phyloP scores from a whole-genome alignment of 2,797 vertebrate species.

The Acanthurus leucopareius region DNA sequence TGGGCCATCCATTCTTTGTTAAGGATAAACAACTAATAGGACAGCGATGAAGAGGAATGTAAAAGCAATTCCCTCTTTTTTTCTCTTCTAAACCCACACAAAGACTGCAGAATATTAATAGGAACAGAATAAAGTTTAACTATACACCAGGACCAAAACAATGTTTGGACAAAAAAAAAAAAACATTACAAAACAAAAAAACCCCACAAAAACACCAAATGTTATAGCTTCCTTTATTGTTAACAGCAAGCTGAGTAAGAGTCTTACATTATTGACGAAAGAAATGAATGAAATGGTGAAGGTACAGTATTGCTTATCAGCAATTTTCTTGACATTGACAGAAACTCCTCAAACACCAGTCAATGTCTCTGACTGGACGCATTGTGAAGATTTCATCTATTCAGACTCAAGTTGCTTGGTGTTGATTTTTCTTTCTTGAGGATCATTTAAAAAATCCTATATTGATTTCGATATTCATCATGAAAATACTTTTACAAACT shows the following conservation, averaged over 20 bases:
- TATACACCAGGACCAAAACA: background rate
- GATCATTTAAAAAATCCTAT: conserved; percentile 34
- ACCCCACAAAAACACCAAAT: background rate
- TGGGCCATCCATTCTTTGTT: too few species aligned
- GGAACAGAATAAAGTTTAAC: background rate
- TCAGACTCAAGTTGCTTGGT: background rate
- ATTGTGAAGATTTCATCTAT: conserved; percentile 1
- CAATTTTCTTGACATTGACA: conserved; percentile 47
- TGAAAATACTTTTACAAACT: conserved; percentile 46
- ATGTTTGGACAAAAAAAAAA: background rate
- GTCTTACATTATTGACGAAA: conserved; percentile 35
- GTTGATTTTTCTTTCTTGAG: background rate
- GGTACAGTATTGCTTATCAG: conserved; percentile 11
- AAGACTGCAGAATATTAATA: background rate
- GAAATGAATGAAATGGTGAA: conserved; percentile 41
- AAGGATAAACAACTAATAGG: too few species aligned
- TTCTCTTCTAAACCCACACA: background rate
- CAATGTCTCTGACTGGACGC: conserved; percentile 8
- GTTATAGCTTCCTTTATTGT: conserved; percentile 59
- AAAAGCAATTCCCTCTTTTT: too few species aligned
- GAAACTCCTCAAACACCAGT: conserved; percentile 23
- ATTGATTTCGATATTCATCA: conserved; percentile 14
- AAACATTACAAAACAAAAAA: background rate
- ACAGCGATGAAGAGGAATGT: too few species aligned
- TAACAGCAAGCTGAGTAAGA: conserved; percentile 47